These are phyloP conservation scores for Psittacula derbiana DNA, from an alignment of 2,797 vertebrate species.

Conservation along the genomic window DNA sequence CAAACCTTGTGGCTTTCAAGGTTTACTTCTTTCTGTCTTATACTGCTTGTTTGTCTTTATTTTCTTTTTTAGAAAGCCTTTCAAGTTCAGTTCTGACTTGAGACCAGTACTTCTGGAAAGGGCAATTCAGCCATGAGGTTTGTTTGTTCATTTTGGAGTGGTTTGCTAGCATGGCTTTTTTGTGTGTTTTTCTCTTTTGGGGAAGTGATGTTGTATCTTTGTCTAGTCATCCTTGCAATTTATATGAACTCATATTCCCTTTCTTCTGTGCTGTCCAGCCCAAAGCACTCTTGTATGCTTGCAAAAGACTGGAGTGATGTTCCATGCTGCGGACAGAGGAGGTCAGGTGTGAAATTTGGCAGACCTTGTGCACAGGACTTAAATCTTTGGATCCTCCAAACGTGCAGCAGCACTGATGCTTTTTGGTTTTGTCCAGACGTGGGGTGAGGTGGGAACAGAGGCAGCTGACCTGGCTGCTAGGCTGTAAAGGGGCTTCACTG, in stretches of 20 bases:
- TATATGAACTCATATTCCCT: not conserved
- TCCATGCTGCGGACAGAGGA: accelerated
- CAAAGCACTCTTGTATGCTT: not conserved
- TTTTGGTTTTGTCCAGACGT: not conserved
- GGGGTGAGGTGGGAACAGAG: not conserved
- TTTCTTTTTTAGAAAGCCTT: constrained; percentile 14
- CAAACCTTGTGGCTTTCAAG: constrained; percentile 57
- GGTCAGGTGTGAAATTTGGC: not conserved
- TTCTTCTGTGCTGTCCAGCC: not conserved
- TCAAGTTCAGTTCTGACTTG: not conserved
- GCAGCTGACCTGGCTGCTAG: not conserved
- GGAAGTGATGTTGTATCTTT: not conserved
- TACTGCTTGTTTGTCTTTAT: constrained; percentile 3
- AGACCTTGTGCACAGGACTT: not conserved
- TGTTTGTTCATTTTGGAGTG: not conserved
- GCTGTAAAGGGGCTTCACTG: not conserved
- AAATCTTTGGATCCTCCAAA: not conserved
- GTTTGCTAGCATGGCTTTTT: not conserved
- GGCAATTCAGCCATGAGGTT: not conserved
- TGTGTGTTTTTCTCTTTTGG: not conserved
- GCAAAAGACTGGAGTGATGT: not conserved
- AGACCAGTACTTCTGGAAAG: constrained; percentile 21
- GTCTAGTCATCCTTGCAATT: not conserved
- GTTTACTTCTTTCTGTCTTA: constrained; percentile 34
- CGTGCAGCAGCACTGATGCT: no score